Conservation (phyloP, 2,888 invertebrate genomes). For the Drosophila sordidapex region DNA sequence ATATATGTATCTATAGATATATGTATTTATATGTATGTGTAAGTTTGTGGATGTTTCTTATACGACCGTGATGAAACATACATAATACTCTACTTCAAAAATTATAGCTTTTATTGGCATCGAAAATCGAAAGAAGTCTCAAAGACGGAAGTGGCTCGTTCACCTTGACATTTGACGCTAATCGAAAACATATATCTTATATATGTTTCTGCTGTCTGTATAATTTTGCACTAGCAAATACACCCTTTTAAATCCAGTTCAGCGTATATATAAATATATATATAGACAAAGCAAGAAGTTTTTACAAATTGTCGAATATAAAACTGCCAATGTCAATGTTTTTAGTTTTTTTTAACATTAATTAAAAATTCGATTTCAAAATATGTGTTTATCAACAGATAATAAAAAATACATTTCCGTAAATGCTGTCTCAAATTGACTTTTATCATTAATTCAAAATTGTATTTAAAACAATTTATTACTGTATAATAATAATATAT, state of each 20-base stretch:
- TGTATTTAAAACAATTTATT: background rate
- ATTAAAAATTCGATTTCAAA: background rate
- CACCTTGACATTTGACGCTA: background rate
- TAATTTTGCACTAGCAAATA: background rate
- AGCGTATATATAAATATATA: background rate
- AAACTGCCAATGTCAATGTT: no score
- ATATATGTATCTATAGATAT: no score
- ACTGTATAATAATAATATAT: background rate
- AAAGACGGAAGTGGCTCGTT: background rate
- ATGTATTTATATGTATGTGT: no score
- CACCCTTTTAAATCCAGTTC: background rate
- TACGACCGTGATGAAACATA: background rate
- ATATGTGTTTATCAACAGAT: background rate
- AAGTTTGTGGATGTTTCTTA: background rate
- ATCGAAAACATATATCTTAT: background rate
- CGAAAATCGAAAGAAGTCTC: background rate
- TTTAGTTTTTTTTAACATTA: background rate
- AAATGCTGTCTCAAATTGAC: background rate
- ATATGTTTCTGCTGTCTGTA: background rate
- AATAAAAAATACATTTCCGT: background rate
- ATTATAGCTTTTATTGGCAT: background rate
- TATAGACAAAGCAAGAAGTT: background rate
- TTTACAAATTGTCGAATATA: no score
- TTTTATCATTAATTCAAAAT: background rate
- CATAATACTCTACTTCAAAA: background rate